Base-by-base conservation (phyloP, 2,797 vertebrate genomes). In the Syndactyla subalaris region DNA sequence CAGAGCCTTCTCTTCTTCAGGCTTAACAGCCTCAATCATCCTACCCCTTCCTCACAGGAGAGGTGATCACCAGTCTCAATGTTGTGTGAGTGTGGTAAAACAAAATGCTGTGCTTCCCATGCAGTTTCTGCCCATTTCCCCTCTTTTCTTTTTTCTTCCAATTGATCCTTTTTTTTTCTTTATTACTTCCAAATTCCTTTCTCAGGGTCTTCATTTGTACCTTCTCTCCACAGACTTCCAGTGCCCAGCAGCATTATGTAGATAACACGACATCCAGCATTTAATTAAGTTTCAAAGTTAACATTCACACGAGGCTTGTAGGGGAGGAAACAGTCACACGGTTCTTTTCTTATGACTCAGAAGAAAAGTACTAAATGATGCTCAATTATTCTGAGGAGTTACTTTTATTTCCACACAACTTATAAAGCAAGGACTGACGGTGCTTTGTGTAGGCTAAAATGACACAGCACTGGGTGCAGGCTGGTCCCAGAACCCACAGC, bases 341-440 rank as follows among this genome's bases (percentile, higher is more conserved):
- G 59, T 48, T 90, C 27, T 81, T 85, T 75, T 80, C 75, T 34
- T 39, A 73, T 93, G 89, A 95, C 71, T 96, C 91, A 96, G 89
- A 93, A 94, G 65, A 66, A 85, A 88, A 90, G 81, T 32, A 94
- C 75, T 77, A 85, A 82, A 63, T 19, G 67, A 89, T 45, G 78
- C 75, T 76, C 57, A 71, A 87, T 91, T 93, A 93, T 82, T 90
- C 81, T 48, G 5, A 41, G 73, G 76, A 88, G 88, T 75, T 86
- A 74, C 79, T 94, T 84, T 65, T 76, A 79, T 85, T 76, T 82
- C 87, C 75, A 92, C 32, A 55, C 43, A 67, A 46, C 17, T 46
- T 48, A n/a, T 10, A 59, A 79, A 63, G 58, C 59, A 85, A 87
- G 55, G 19, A 67, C 51, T 2, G 20, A 20, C 7, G 52, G 48